Percentiles rank a stretch among this genome's conserved stretches.
phyloP scores from a whole-genome alignment of 2,888 invertebrate species.

The Ophioninae sp. region DNA sequence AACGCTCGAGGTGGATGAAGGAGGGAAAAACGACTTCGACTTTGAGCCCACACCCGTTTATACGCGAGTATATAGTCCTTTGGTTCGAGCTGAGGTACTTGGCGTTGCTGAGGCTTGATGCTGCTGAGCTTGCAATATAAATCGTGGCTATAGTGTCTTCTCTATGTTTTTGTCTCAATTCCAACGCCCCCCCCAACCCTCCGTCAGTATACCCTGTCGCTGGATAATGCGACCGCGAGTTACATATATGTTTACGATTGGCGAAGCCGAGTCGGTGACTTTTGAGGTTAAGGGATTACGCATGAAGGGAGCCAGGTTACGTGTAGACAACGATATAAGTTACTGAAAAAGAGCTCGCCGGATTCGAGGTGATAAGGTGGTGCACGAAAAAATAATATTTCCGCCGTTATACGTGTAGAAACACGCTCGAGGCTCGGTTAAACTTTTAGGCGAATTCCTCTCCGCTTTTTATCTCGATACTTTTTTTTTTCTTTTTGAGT shows the following conservation, averaged over 20 bases:
- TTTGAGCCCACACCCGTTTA: slow-evolving; percentile 22
- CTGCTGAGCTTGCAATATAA: slow-evolving; percentile 59
- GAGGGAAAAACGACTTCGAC: slow-evolving; percentile 35
- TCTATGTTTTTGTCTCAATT: slow-evolving; percentile 45
- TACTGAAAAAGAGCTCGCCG: slow-evolving; percentile 18
- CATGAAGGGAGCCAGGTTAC: slow-evolving; percentile 10
- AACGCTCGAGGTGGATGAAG: not conserved
- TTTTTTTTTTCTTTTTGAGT: not conserved
- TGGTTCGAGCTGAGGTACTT: slow-evolving; percentile 42
- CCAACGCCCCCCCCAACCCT: not conserved
- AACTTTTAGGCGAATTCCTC: slow-evolving; percentile 21
- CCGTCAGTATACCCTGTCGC: slow-evolving; percentile 8
- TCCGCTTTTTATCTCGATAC: slow-evolving; percentile 5
- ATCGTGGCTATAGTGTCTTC: slow-evolving; percentile 13
- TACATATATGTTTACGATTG: slow-evolving; percentile 3
- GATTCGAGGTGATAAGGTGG: not conserved
- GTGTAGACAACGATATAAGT: not conserved
- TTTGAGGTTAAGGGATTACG: slow-evolving; percentile 16
- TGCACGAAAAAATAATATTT: slow-evolving; percentile 10
- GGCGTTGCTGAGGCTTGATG: slow-evolving; percentile 38
- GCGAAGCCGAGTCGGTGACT: slow-evolving; percentile 7
- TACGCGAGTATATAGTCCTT: not conserved
- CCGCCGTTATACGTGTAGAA: slow-evolving; percentile 17
- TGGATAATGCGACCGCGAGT: slow-evolving; percentile 8
- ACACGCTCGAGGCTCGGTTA: slow-evolving; percentile 18